Evolutionary conservation across 2,888 invertebrate species (phyloP), one percentile per base, ranked within the genome.

Genomic region (Cyrtodaria siliqua): DNA sequence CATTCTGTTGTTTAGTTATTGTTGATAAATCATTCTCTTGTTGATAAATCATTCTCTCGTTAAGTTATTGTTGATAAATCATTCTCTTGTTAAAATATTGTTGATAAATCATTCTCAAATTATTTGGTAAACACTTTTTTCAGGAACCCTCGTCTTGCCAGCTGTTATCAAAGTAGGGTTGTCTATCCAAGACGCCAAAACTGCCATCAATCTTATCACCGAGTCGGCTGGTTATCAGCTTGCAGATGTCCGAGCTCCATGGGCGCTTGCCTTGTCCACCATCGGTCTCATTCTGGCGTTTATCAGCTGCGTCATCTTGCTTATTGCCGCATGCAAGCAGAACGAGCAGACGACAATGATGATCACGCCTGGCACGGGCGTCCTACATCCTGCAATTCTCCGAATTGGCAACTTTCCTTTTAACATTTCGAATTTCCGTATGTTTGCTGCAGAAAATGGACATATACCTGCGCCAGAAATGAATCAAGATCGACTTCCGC

Each of bases 111-210:
- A n/a, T n/a, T n/a, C n/a, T n/a, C n/a, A n/a, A n/a, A n/a, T n/a
- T n/a, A n/a, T n/a, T n/a, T n/a, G n/a, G n/a, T n/a, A n/a, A n/a
- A n/a, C n/a, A n/a, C n/a, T n/a, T n/a, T n/a, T n/a, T n/a, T n/a
- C 72, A 77, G 71, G 71, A 23, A 38, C 68, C 2, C 40, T 77
- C 2, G 62, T 77, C 8, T 6, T 77, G 49, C 72, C 68, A 40
- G 49, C 68, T 1, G 72, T 77, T 0, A 60, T 77, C 18, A 68
- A 47, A 6, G 59, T 68, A 12, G 63, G 59, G 16, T 18, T 56
- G n/a, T 33, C 63, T 9, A 47, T 67, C 27, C 40, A 68, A 26
- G 38, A 72, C 18, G 50, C 63, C 1, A 33, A 44, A 16, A 26
- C 33, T 16, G 63, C 52, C 8, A 24, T 68, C 8, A 16, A 33